Base-by-base conservation (phyloP, 2,113 vertebrate species). In the Gorsachius goisagi region DNA sequence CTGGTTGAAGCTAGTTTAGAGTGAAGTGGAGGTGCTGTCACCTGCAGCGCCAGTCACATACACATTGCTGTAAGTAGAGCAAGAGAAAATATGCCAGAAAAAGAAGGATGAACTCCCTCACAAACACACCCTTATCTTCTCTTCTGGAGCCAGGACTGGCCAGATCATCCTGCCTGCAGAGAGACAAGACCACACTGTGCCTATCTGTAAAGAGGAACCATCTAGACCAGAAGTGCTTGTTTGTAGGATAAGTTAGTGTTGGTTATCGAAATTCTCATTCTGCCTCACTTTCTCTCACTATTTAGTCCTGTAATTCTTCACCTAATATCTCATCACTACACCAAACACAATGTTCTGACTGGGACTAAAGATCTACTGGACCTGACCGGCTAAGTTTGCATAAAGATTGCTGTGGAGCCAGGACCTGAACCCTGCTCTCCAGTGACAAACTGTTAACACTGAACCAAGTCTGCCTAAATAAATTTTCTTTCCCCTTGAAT, bases 31-130 rank as follows among this genome's bases (percentile, higher is more conserved):
- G 26, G 7, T 52, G n/a, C 47, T 37, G 14, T 21, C 15, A 69
- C 11, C 35, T 5, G 1, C 0, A 0, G n/a, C 1, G 0, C 11
- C 1, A 6, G 41, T 84, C 18, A 37, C 22, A 30, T 6, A 27
- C 21, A 44, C 9, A 39, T 39, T 9, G 5, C 6, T 56, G 0
- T 18, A 77, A 49, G 26, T 1, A 45, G 19, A 74, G 26, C 0
- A 3, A 33, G 23, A 71, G 32, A 32, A 90, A 10, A 47, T 22
- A 14, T 60, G 6, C 6, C 26, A 26, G 22, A 37, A 90, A n/a
- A 72, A 30, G 6, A 73, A 63, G 6, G 27, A 68, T 49, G 30
- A 79, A 81, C 21, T 89, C 28, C 33, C 74, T 11, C 11, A 41
- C 19, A 55, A 89, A 4, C 11, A 35, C 7, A n/a, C 2, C 2